Percentiles rank a stretch among this genome's conserved stretches.
phyloP scores from a whole-genome alignment of 2,888 invertebrate genomes.

The Pegoplata infirma region DNA sequence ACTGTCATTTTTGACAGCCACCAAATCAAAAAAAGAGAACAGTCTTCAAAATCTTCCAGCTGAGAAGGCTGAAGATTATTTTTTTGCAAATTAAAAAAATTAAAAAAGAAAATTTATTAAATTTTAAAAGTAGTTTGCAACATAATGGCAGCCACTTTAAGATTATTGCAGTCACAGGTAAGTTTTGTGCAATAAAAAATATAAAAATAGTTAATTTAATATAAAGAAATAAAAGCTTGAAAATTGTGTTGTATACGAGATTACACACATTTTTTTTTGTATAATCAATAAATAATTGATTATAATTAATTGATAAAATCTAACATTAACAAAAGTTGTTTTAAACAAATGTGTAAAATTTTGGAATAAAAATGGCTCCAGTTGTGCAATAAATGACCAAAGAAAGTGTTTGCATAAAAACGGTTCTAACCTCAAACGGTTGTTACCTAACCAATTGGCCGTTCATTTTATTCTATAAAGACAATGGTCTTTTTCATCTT shows the following conservation, averaged over 20 bases:
- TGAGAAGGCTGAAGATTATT: conserved; percentile 78
- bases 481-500: conserved; percentile 18
- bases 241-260: conserved; percentile 20
- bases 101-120: conserved; percentile 25
- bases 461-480: conserved; percentile 12
- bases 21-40: no score
- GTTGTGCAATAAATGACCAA: conserved; percentile 50
- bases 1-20: no score
- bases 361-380: neutral
- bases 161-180: conserved; percentile 75
- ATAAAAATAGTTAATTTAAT: conserved; percentile 3
- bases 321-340: neutral
- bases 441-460: conserved; percentile 72
- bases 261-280: neutral
- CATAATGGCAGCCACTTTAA: conserved; percentile 73
- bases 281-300: neutral
- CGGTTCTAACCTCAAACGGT: conserved; percentile 73
- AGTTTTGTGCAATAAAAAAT: conserved; percentile 51
- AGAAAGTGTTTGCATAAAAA: conserved; percentile 64
- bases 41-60: conserved; percentile 78
- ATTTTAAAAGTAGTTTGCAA: conserved; percentile 35
- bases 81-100: conserved; percentile 49
- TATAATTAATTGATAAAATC: conserved; percentile 14
- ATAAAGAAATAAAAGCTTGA: conserved; percentile 13
- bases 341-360: neutral